A percentile compares a stretch with the other conserved stretches of the same genome.
phyloP scores from a whole-genome alignment of 1,140 invertebrate species.

The Hirudo medicinalis region DNA sequence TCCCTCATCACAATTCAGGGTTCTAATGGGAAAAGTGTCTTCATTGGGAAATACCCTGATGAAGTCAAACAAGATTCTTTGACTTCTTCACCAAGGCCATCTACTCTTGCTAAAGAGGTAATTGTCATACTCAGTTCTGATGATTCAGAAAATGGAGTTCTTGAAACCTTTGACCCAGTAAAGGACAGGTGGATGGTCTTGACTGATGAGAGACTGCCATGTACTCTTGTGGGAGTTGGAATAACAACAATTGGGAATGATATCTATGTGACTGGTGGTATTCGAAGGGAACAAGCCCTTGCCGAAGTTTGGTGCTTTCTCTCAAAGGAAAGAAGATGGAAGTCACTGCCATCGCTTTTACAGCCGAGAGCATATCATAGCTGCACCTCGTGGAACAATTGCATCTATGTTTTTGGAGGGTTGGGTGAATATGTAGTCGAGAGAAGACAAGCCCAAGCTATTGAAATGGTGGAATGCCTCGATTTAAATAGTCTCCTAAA shows the following conservation, averaged over 20 bases:
- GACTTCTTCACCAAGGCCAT: conserved; percentile 31
- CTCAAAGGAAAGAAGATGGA: conserved; percentile 31
- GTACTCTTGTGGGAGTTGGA: conserved; percentile 31
- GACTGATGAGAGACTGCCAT: conserved; percentile 30
- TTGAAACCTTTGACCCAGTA: conserved; percentile 37
- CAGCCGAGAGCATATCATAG: conserved; percentile 35
- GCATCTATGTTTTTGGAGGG: conserved; percentile 36
- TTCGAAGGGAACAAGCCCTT: conserved; percentile 33
- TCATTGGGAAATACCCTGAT: neutral
- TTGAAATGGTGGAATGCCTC: conserved; percentile 33
- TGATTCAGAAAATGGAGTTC: conserved; percentile 10
- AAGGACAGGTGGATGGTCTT: conserved; percentile 35
- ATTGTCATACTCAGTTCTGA: conserved; percentile 32
- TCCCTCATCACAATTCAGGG: conserved; percentile 28
- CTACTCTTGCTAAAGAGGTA: conserved; percentile 38
- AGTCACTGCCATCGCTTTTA: conserved; percentile 28
- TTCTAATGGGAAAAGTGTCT: neutral
- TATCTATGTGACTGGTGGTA: conserved; percentile 37
- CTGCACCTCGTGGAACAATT: conserved; percentile 29
- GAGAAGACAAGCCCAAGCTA: conserved; percentile 23
- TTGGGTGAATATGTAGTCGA: conserved; percentile 29
- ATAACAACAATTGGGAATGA: conserved; percentile 31
- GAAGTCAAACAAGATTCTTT: too few species aligned
- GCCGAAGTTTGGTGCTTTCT: conserved; percentile 37
- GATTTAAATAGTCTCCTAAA: conserved; percentile 22